Base-by-base conservation (phyloP, 35 echinoderm and acorn worm species). In the Chiridota heheva region DNA sequence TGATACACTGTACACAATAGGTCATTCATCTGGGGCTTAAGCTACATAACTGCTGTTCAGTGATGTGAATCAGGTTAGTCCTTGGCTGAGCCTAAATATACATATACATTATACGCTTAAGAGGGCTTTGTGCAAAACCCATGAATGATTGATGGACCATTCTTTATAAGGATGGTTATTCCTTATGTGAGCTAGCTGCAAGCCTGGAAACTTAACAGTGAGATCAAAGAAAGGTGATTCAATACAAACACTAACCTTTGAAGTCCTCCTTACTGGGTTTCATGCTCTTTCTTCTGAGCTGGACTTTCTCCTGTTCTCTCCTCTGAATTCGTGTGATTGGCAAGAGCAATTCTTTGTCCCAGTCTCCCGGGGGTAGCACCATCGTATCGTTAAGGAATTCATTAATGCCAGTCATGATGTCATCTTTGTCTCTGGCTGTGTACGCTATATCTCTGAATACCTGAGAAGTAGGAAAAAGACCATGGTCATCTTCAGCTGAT, bases 321-420 rank as follows among this genome's bases (percentile, higher is more conserved):
- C 82, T 81, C 43, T 85, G 81, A 37, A 90, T 64, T 53, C 91
- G 47, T 1, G 86, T 85, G 58, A 91, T 91, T 3, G 94, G 89
- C 8, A 91, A 33, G 18, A 97, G 81, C 0, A 91, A 60, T 2
- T 98, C 95, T 68, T 77, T 83, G 47, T 98, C 89, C 95, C 95
- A 98, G 2, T 98, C 95, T 68, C 95, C 88, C 2, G 88, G 93
- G 5, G 94, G 94, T 57, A 97, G 72, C 30, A 97, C 94, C 88
- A 97, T 97, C 57, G 88, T 97, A 35, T 91, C 83, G 63, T 91
- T 90, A 20, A 97, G 60, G 43, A 97, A 97, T 39, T 87, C 89
- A 82, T 91, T 88, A 56, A 97, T 97, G 35, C 88, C 94, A 15
- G 86, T 83, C 73, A 97, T 39, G 27, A 97, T 84, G 84, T 91